Percentiles rank a stretch among this genome's conserved stretches.
Conservation (phyloP, 2,797 vertebrate genomes). For the Petrocephalus sullivani region DNA sequence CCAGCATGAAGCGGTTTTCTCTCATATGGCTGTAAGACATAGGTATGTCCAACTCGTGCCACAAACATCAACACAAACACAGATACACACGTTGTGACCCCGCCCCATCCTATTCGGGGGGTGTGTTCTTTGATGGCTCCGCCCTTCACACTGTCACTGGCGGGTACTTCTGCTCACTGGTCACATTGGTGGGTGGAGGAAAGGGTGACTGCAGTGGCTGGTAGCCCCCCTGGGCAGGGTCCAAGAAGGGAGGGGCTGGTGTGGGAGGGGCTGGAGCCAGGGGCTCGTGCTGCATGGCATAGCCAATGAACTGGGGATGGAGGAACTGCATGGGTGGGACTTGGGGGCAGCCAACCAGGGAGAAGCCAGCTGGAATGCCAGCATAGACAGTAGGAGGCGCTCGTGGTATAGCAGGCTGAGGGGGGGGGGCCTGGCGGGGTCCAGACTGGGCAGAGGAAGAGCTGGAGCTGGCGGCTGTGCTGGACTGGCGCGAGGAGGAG, state of each 20-base stretch:
- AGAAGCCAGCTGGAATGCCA: constrained; percentile 98
- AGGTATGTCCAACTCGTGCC: neutral
- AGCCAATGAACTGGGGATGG: constrained; percentile 90
- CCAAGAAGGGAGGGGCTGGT: constrained; percentile 66
- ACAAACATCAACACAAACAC: neutral
- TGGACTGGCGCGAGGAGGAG: constrained; percentile 92
- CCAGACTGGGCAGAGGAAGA: constrained; percentile 86
- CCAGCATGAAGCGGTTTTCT: neutral
- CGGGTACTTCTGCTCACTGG: constrained; percentile 86
- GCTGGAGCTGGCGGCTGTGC: constrained; percentile 92
- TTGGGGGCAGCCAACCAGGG: constrained; percentile 94
- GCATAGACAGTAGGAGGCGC: constrained; percentile 84
- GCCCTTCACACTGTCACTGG: constrained; percentile 80
- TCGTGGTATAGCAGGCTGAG: constrained; percentile 68
- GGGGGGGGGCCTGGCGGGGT: constrained; percentile 43
- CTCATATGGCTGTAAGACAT: neutral
- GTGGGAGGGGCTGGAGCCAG: constrained; percentile 64
- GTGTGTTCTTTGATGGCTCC: constrained; percentile 30
- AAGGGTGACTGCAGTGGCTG: constrained; percentile 87
- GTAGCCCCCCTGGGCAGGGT: constrained; percentile 78
- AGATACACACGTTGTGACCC: neutral
- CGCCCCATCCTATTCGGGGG: neutral
- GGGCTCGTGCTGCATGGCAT: constrained; percentile 73
- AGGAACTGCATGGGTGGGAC: constrained; percentile 92
- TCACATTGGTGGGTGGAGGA: constrained; percentile 59